Percentiles rank a stretch among this genome's conserved stretches.
Conservation (phyloP, 2,797 vertebrate species). For the Oophaga sylvatica region DNA sequence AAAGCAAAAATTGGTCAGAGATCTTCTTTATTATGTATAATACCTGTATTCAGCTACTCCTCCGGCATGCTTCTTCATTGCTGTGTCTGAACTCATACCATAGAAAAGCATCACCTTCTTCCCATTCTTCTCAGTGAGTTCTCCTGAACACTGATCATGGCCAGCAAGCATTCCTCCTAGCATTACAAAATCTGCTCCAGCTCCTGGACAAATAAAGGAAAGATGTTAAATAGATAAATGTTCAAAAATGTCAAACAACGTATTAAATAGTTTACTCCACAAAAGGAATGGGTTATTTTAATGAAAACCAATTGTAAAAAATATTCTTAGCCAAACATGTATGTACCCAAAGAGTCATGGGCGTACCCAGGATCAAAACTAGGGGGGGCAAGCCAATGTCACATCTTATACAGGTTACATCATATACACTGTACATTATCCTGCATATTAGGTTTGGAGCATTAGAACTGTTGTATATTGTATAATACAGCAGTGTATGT, state of each 20-base stretch:
- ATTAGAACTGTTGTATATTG: too few species aligned
- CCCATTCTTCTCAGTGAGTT: slow-evolving; percentile 90
- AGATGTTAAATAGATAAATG: neutral
- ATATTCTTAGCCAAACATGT: too few species aligned
- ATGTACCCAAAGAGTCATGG: too few species aligned
- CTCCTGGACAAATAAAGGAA: slow-evolving; percentile 75
- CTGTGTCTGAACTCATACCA: slow-evolving; percentile 97
- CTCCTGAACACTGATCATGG: slow-evolving; percentile 92
- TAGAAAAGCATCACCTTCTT: slow-evolving; percentile 97
- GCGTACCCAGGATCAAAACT: too few species aligned
- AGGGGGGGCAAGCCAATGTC: too few species aligned
- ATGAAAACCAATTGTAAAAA: too few species aligned
- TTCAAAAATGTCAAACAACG: neutral
- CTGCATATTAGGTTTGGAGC: too few species aligned
- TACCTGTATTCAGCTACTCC: slow-evolving; percentile 96
- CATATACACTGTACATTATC: too few species aligned
- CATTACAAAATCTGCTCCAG: slow-evolving; percentile 98
- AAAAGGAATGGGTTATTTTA: too few species aligned
- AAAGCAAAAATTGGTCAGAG: neutral
- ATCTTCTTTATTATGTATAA: slow-evolving; percentile 32
- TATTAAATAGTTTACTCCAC: neutral
- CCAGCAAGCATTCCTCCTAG: slow-evolving; percentile 97
- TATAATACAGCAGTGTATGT: too few species aligned
- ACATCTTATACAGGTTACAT: too few species aligned
- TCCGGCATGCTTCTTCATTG: slow-evolving; percentile 96